A percentile compares a stretch with the other conserved stretches of the same genome.
Conservation (phyloP, 2,113 vertebrate genomes). For the Apeltes quadracus region DNA sequence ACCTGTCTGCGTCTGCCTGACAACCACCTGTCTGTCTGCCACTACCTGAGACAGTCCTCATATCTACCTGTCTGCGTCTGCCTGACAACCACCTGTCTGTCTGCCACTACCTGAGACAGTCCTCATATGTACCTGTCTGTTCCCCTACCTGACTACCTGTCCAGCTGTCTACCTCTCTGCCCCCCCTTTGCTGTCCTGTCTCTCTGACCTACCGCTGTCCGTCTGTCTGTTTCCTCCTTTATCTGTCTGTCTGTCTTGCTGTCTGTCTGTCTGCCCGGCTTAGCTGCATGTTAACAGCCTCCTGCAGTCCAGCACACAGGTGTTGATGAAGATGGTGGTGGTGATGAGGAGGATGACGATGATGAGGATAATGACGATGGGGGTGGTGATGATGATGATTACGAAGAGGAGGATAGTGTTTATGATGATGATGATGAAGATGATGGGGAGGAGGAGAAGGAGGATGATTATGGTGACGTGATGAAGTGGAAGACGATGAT, state of each 20-base stretch:
- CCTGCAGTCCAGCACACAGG: conserved; percentile 68
- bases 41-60: too few species aligned
- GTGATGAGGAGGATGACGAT: conserved; percentile 48
- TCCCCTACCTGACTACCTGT: conserved; percentile 10
- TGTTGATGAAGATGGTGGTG: conserved; percentile 41
- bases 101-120: conserved; percentile 9
- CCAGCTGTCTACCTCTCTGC: conserved; percentile 24
- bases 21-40: not conserved
- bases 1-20: not conserved
- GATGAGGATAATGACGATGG: not conserved
- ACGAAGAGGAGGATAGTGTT: not conserved
- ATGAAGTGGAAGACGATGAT: conserved; percentile 9
- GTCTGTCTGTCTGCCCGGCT: conserved; percentile 48
- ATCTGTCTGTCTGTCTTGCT: conserved; percentile 57
- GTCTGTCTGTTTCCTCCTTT: conserved; percentile 19
- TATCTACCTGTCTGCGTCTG: not conserved
- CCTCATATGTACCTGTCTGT: conserved; percentile 1
- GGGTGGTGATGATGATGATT: conserved; percentile 53
- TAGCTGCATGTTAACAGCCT: conserved; percentile 74
- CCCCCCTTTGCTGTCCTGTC: conserved; percentile 6
- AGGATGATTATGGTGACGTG: conserved; percentile 47
- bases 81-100: not conserved
- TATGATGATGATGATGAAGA: conserved; percentile 25
- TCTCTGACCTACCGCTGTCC: conserved; percentile 26
- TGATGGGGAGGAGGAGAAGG: not conserved